Conservation (phyloP, 1,140 invertebrate genomes). For the Drosophila malerkotliana region DNA sequence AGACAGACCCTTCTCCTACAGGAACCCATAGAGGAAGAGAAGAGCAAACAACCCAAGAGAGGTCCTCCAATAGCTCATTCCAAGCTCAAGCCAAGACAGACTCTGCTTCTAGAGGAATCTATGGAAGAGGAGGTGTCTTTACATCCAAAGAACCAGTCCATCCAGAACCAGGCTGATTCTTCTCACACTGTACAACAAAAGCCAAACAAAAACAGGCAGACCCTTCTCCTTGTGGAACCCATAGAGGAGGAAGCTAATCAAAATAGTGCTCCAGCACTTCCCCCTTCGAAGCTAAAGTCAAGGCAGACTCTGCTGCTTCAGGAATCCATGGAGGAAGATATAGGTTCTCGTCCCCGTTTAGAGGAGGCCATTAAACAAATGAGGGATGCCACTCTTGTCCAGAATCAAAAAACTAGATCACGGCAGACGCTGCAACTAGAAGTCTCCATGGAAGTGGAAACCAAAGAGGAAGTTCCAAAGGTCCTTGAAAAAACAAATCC, state of each 20-base stretch:
- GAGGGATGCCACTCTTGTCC: background rate
- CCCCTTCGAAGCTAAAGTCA: background rate
- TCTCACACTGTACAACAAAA: background rate
- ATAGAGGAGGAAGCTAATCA: background rate
- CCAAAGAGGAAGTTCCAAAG: background rate
- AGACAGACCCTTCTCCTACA: slow-evolving; percentile 13
- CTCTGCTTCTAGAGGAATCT: background rate
- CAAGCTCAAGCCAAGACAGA: background rate
- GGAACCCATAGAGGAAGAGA: slow-evolving; percentile 19
- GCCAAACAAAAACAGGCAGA: background rate
- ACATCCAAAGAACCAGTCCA: no score
- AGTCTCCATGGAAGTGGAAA: background rate
- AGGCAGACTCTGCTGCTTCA: slow-evolving; percentile 8
- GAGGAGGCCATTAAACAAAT: background rate
- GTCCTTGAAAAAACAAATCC: background rate
- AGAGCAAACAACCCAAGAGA: background rate
- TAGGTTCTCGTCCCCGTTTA: background rate
- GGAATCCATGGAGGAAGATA: slow-evolving; percentile 13
- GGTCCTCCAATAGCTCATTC: background rate
- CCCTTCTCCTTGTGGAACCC: background rate
- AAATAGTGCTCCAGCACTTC: background rate
- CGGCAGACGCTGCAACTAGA: background rate
- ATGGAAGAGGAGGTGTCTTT: background rate
- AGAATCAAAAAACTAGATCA: background rate
- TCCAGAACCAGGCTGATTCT: background rate